Percentiles rank a stretch among this genome's conserved stretches.
These are phyloP conservation scores for Climacteris rufus DNA, from an alignment of 2,113 vertebrate genomes.

Conservation along the genomic window DNA sequence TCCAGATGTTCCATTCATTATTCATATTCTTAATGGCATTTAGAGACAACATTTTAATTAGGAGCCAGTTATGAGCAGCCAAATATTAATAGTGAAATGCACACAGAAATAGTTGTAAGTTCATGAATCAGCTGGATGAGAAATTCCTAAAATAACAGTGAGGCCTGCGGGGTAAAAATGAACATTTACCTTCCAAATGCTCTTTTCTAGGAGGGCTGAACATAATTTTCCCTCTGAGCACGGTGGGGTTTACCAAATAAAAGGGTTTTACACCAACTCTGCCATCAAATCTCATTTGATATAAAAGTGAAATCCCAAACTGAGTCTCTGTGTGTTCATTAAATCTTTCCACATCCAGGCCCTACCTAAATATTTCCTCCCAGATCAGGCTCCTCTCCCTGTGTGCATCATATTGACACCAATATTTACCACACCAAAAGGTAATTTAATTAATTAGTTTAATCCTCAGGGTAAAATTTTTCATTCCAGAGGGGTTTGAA, in stretches of 20 bases:
- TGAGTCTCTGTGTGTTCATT: not conserved
- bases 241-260: not conserved
- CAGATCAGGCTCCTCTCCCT: not conserved
- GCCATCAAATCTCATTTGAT: not conserved
- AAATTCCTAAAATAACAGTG: not conserved
- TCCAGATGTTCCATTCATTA: not conserved
- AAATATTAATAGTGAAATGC: not conserved
- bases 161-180: not conserved
- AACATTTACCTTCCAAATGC: not conserved
- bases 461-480: too few species aligned
- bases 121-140: not conserved
- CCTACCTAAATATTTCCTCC: not conserved
- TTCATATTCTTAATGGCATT: not conserved
- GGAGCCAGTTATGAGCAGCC: not conserved
- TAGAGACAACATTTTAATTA: not conserved
- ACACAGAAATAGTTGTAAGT: not conserved
- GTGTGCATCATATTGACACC: not conserved
- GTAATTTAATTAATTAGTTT: too few species aligned
- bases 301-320: not conserved
- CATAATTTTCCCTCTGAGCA: not conserved
- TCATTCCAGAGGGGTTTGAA: not conserved
- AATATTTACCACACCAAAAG: not conserved
- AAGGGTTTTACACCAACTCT: not conserved
- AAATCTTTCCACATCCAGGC: not conserved
- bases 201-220: not conserved